phyloP scores from a whole-genome alignment of 2,113 vertebrate genomes.

The Carassius gibelio region DNA sequence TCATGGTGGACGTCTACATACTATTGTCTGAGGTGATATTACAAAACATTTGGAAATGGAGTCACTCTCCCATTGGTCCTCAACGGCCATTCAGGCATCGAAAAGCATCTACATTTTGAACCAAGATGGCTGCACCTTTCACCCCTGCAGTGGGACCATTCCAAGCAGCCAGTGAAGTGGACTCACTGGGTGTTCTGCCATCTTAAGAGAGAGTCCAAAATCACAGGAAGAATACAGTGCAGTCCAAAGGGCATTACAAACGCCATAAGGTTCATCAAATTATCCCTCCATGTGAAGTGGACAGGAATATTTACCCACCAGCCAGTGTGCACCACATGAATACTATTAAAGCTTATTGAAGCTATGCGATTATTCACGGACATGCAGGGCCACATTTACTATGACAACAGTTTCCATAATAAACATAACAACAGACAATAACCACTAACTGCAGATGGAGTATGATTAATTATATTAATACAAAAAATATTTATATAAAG shows the following conservation, averaged over 20 bases:
- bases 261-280: not conserved
- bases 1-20: not conserved
- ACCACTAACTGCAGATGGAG: not conserved
- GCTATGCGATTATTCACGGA: not conserved
- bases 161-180: not conserved
- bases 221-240: not conserved
- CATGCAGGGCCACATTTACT: too few species aligned
- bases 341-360: not conserved
- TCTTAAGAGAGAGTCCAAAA: not conserved
- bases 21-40: conserved; percentile 10
- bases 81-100: conserved; percentile 3
- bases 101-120: not conserved
- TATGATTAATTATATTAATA: too few species aligned
- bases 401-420: not conserved
- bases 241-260: not conserved
- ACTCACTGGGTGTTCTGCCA: not conserved
- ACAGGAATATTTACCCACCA: not conserved
- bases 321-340: too few species aligned
- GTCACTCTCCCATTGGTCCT: not conserved
- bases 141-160: not conserved
- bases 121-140: conserved; percentile 8
- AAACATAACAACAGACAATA: not conserved
- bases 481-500: too few species aligned
- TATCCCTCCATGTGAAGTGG: not conserved
- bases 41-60: not conserved